Conservation (phyloP, 2,113 vertebrate species). For the Callocephalon fimbriatum region DNA sequence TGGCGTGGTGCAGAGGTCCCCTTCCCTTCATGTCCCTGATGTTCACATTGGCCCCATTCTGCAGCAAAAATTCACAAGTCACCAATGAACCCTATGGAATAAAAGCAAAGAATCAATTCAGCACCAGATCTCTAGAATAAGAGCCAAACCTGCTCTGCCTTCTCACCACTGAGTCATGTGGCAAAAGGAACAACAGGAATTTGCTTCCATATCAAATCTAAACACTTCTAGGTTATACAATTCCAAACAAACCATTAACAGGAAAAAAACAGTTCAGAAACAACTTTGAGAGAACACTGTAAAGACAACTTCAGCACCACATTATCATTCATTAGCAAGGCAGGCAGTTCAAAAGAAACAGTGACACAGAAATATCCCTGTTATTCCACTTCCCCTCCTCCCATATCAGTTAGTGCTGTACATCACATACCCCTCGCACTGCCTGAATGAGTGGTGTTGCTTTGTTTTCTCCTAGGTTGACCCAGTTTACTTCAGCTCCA, state of each 20-base stretch:
- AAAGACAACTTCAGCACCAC: neutral
- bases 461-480: constrained; percentile 87
- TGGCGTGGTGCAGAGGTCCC: constrained; percentile 95
- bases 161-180: neutral
- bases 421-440: constrained; percentile 88
- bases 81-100: constrained; percentile 89
- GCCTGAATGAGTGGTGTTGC: constrained; percentile 95
- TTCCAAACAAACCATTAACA: neutral
- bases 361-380: neutral
- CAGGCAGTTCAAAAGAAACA: neutral
- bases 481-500: constrained; percentile 95
- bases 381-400: neutral
- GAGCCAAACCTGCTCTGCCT: neutral
- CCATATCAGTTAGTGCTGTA: neutral
- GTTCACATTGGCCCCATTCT: constrained; percentile 96
- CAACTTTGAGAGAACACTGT: neutral
- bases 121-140: neutral
- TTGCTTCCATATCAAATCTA: neutral
- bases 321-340: neutral
- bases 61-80: constrained; percentile 95
- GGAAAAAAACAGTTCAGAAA: neutral
- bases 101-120: constrained; percentile 5
- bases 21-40: constrained; percentile 90
- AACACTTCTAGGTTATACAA: neutral
- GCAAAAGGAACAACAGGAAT: neutral